A percentile compares a stretch with the other conserved stretches of the same genome.
Conservation (phyloP, 1,140 invertebrate species). For the Eufriesea mexicana region DNA sequence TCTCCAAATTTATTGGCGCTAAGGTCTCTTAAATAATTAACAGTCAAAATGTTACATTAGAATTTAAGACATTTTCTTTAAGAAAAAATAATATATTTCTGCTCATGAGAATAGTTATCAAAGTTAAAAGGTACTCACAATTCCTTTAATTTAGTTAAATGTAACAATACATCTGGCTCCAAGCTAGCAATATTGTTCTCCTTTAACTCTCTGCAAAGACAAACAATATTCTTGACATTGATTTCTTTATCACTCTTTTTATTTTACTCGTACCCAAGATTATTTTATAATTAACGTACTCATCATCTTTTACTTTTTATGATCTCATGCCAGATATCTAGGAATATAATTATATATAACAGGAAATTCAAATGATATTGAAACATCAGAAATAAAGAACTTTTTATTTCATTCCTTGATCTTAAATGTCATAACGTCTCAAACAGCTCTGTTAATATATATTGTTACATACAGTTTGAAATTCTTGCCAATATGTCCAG, state of each 20-base stretch:
- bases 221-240: conserved; percentile 9
- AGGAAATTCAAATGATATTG: neutral
- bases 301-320: neutral
- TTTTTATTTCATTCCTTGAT: conserved; percentile 57
- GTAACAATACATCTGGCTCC: conserved; percentile 70
- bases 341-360: neutral
- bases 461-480: conserved; percentile 33
- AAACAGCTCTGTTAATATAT: conserved; percentile 16
- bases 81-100: neutral
- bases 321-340: neutral
- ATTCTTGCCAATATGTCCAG: conserved; percentile 10
- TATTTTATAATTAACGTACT: neutral
- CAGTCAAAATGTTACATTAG: too few relatives aligned
- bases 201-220: conserved; percentile 67
- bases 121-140: conserved; percentile 72
- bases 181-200: conserved; percentile 76
- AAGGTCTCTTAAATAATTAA: conserved; percentile 70
- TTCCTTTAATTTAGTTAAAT: conserved; percentile 72
- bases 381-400: conserved; percentile 41
- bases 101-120: neutral
- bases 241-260: neutral
- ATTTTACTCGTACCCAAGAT: neutral
- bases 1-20: conserved; percentile 77
- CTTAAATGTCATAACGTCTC: conserved; percentile 22
- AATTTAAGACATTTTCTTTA: neutral